A percentile compares a stretch with the other conserved stretches of the same genome.
Evolutionary conservation across 2,113 vertebrate genomes (phyloP).

Genomic region (Trinectes maculatus): DNA sequence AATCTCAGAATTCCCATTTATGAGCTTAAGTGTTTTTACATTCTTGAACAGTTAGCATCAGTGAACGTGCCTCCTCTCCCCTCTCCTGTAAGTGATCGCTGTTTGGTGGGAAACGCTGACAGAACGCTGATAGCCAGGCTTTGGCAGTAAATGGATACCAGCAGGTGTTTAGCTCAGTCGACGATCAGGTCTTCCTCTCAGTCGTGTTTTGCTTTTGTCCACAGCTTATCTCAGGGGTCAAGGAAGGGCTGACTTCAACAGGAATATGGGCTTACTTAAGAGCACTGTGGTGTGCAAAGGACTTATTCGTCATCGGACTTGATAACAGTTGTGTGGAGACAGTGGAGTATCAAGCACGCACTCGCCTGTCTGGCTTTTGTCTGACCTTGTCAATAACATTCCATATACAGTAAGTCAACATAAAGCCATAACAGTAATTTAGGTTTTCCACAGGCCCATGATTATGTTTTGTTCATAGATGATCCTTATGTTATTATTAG

Average conservation of each 20-base stretch:
- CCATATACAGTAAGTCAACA: slow-evolving; percentile 33
- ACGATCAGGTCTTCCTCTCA: slow-evolving; percentile 11
- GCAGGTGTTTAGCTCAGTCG: slow-evolving; percentile 9
- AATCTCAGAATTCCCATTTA: slow-evolving; percentile 16
- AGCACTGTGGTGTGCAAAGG: slow-evolving; percentile 37
- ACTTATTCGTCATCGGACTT: slow-evolving; percentile 35
- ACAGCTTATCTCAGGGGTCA: slow-evolving; percentile 37
- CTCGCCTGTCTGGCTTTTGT: slow-evolving; percentile 22
- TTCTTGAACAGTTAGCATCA: slow-evolving; percentile 53
- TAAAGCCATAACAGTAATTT: slow-evolving; percentile 59
- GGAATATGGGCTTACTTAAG: slow-evolving; percentile 27
- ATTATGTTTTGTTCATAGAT: slow-evolving; percentile 39
- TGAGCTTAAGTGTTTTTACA: slow-evolving; percentile 55
- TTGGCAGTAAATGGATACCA: slow-evolving; percentile 35
- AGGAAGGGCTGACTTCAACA: slow-evolving; percentile 27
- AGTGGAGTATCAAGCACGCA: background rate
- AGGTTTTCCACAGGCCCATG: slow-evolving; percentile 8
- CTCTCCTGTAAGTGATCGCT: slow-evolving; percentile 27
- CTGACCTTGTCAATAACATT: slow-evolving; percentile 39
- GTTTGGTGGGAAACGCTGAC: slow-evolving; percentile 47
- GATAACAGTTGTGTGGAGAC: slow-evolving; percentile 33
- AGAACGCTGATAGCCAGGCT: slow-evolving; percentile 38
- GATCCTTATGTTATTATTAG: slow-evolving; percentile 19
- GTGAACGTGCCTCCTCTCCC: slow-evolving; percentile 1
- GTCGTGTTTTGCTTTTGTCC: slow-evolving; percentile 37